Base-by-base conservation (phyloP, 1,140 invertebrate species). In the Pseudomyrmex cubaensis region DNA sequence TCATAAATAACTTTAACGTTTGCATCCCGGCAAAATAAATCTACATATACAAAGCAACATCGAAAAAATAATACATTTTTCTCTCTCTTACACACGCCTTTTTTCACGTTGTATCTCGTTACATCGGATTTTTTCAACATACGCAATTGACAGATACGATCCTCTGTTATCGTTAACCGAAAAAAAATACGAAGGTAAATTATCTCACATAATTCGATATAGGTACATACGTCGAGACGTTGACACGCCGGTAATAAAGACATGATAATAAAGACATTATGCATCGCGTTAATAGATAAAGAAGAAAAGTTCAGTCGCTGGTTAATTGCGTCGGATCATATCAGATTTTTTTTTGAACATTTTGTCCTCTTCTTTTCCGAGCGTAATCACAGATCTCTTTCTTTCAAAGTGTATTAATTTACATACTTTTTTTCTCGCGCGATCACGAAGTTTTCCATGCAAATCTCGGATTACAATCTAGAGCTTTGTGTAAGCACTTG, bases 391-490 rank as follows among this genome's bases (percentile, higher is more conserved):
- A 44, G 76, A 70, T 78, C 76, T 80, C 76, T 61, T 35, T 59
- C 66, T 80, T 56, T 72, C 54, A 50, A 72, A 80, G 76, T 72
- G 54, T 72, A 80, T 80, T 80, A 80, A 80, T 80, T 80, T 80
- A 80, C 76, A 80, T 80, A 72, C 76, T 72, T 72, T 35, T 69
- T 80, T 80, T 80, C 76, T 80, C 76, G 76, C 76, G 59, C 76
- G 76, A 80, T 80, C 76, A 35, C 59, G 66, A 80, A 80, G 76
- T 80, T 80, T 70, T 59, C 66, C 66, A 72, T 80, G 76, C 66
- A 80, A 80, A 72, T 80, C 66, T 59, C 12, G n/a, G 76, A 80
- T 80, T 80, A 80, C 48, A 80, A 80, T 80, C 76, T 80, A 17
- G 44, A 59, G 76, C 56, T 80, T 80, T 80, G 66, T 80, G 66